Percentiles rank a stretch among this genome's conserved stretches.
phyloP scores from a whole-genome alignment of 2,797 vertebrate species.

The Fistularia commersonii region DNA sequence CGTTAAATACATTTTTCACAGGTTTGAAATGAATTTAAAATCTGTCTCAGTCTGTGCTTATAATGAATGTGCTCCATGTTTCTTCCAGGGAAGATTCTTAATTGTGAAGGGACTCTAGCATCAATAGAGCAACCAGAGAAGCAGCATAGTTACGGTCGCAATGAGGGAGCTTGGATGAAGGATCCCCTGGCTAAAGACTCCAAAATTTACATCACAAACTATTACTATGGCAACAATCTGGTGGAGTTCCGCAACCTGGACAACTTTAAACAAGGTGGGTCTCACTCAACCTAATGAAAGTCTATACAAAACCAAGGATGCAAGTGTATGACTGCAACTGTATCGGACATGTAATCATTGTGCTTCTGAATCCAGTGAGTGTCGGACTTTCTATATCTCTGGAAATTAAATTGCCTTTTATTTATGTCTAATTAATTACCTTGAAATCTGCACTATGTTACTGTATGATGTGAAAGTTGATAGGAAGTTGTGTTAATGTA shows the following conservation, averaged over 20 bases:
- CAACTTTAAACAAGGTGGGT: slow-evolving; percentile 94
- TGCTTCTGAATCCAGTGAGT: too few species aligned
- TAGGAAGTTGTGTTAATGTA: too few species aligned
- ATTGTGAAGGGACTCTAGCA: slow-evolving; percentile 89
- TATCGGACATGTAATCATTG: too few species aligned
- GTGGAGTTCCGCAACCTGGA: slow-evolving; percentile 96
- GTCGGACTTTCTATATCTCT: too few species aligned
- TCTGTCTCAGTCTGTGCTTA: neutral
- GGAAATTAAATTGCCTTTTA: too few species aligned
- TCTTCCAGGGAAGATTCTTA: slow-evolving; percentile 72
- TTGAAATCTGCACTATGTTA: too few species aligned
- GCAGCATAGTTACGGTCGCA: slow-evolving; percentile 94
- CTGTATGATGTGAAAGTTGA: too few species aligned
- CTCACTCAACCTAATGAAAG: neutral
- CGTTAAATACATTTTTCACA: neutral
- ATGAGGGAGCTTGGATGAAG: slow-evolving; percentile 99
- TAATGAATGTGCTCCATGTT: slow-evolving; percentile 17
- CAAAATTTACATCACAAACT: slow-evolving; percentile 95
- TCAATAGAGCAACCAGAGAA: slow-evolving; percentile 84
- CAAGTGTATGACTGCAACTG: neutral
- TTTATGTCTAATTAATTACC: too few species aligned
- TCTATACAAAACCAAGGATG: neutral
- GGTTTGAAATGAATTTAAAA: slow-evolving; percentile 25
- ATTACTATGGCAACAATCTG: slow-evolving; percentile 96
- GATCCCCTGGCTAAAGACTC: slow-evolving; percentile 87